phyloP scores from a whole-genome alignment of 2,888 invertebrate genomes.

The Epirrhoe alternata region DNA sequence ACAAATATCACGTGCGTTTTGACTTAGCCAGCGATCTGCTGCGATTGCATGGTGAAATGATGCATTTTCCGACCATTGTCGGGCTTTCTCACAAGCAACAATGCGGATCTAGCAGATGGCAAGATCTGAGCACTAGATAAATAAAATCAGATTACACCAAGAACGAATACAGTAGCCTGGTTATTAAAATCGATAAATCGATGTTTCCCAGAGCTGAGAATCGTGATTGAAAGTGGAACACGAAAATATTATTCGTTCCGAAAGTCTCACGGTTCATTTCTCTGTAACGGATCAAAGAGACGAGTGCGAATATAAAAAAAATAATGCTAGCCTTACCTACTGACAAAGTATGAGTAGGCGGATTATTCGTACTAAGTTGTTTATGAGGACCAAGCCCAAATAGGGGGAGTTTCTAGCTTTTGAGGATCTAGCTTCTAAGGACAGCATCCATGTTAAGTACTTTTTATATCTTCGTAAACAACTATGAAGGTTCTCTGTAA shows the following conservation, averaged over 20 bases:
- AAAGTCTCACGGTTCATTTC: conserved; percentile 14
- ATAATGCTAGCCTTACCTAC: background rate
- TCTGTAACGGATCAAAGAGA: conserved; percentile 7
- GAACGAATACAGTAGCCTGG: background rate
- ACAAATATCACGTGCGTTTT: conserved; percentile 49
- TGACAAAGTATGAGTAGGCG: background rate
- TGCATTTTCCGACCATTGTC: background rate
- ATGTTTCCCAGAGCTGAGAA: background rate
- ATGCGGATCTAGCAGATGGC: background rate
- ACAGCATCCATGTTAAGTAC: background rate
- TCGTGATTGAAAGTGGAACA: background rate
- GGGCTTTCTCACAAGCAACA: background rate
- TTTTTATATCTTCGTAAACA: background rate
- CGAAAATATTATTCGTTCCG: background rate
- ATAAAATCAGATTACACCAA: background rate
- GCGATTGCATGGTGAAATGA: conserved; percentile 11
- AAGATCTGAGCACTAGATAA: background rate
- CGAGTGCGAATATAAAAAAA: background rate
- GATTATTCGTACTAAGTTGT: background rate
- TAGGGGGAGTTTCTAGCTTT: background rate
- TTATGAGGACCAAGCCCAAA: background rate
- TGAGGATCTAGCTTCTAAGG: background rate
- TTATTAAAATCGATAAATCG: background rate
- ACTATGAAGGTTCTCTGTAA: background rate
- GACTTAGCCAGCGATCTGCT: conserved; percentile 32